A percentile compares a stretch with the other conserved stretches of the same genome.
These are phyloP conservation scores for Hyperoplus immaculatus DNA, from an alignment of 2,797 vertebrate genomes.

Conservation along the genomic window DNA sequence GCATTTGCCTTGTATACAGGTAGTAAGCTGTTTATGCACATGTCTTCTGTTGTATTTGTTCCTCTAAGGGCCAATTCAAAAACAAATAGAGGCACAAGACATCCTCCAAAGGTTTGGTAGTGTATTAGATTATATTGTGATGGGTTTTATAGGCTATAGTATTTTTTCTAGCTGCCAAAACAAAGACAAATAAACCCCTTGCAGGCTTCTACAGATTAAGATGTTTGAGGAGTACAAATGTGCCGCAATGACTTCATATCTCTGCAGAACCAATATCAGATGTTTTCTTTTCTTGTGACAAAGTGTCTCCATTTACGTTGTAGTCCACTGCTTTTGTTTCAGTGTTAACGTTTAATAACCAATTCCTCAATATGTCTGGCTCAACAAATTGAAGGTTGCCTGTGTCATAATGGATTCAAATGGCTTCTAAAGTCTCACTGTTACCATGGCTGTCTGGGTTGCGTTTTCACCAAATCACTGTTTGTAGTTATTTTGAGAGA, in stretches of 20 bases:
- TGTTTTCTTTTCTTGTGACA: background rate
- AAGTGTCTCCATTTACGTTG: background rate
- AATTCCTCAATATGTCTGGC: background rate
- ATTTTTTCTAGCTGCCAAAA: background rate
- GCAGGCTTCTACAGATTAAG: background rate
- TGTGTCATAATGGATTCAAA: conserved; percentile 6
- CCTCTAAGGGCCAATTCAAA: background rate
- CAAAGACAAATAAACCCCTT: background rate
- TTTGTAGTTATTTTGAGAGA: background rate
- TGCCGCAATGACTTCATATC: background rate
- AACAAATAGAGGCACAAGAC: background rate
- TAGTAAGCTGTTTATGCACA: background rate
- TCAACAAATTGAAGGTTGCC: conserved; percentile 13
- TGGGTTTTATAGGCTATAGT: background rate
- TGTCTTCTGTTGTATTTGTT: background rate
- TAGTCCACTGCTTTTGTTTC: conserved; percentile 2
- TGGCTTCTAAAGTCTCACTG: conserved; percentile 4
- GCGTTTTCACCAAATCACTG: background rate
- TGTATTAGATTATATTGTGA: background rate
- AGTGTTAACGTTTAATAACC: background rate
- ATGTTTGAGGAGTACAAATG: background rate
- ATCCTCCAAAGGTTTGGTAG: conserved; percentile 1
- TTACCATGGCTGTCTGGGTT: background rate
- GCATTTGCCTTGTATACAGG: background rate
- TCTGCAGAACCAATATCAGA: background rate